phyloP scores from a whole-genome alignment of 1,140 invertebrate species.

The Papilio polyxenes region DNA sequence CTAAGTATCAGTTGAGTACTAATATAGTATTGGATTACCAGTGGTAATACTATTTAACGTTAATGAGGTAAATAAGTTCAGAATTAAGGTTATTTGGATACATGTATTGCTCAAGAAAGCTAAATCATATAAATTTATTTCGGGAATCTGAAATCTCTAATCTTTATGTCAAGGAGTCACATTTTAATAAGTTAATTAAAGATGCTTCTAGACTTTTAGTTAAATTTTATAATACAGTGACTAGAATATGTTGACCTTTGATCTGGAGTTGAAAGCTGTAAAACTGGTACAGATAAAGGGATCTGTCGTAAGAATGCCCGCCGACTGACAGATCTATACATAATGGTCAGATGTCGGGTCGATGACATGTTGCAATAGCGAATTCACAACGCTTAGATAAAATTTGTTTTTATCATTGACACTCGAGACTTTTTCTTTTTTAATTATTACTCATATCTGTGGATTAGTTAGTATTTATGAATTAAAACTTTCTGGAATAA shows the following conservation, averaged over 20 bases:
- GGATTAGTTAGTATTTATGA: background rate
- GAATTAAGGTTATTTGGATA: background rate
- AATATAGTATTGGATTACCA: too few species aligned
- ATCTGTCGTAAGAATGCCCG: background rate
- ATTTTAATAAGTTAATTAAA: slow-evolving; percentile 13
- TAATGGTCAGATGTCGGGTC: background rate
- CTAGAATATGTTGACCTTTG: background rate
- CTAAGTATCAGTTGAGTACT: too few species aligned
- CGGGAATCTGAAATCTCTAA: background rate
- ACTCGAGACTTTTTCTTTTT: background rate
- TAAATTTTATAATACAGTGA: background rate
- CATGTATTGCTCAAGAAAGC: background rate
- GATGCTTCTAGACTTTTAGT: slow-evolving; percentile 3
- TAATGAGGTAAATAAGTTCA: too few species aligned
- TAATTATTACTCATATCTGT: background rate
- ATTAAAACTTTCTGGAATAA: background rate
- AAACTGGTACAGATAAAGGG: slow-evolving; percentile 1
- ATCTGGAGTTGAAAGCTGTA: background rate
- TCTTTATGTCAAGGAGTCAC: background rate
- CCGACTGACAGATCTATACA: background rate
- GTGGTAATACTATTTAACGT: too few species aligned
- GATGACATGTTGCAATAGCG: slow-evolving; percentile 13
- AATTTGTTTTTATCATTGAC: slow-evolving; percentile 2
- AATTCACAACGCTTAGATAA: slow-evolving; percentile 12
- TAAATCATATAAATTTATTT: background rate